These are phyloP conservation scores for Diarsia mendica DNA, from an alignment of 2,888 invertebrate species.

Conservation along the genomic window DNA sequence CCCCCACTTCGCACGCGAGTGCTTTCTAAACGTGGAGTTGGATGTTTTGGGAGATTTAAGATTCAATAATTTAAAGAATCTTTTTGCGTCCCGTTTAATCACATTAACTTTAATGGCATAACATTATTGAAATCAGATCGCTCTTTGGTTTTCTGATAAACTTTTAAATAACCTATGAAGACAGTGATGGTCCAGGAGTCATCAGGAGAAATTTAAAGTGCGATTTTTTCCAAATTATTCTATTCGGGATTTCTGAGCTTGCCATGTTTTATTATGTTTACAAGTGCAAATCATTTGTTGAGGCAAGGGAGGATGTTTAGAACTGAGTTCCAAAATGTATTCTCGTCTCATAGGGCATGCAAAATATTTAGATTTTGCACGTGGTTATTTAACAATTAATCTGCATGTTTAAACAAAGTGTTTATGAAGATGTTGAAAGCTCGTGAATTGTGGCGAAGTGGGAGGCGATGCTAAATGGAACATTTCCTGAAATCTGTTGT, in stretches of 20 bases:
- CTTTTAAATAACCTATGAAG: background rate
- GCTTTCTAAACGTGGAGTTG: slow-evolving; percentile 77
- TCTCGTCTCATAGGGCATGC: slow-evolving; percentile 24
- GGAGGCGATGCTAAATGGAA: slow-evolving; percentile 77
- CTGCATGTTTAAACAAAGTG: slow-evolving; percentile 68
- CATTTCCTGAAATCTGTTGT: slow-evolving; percentile 83
- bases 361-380: slow-evolving; percentile 49
- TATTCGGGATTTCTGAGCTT: background rate
- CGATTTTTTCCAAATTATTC: slow-evolving; percentile 10
- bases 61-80: slow-evolving; percentile 63
- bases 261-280: background rate
- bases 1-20: slow-evolving; percentile 73
- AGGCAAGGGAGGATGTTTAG: background rate
- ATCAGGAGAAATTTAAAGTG: background rate
- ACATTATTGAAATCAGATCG: background rate
- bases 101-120: background rate
- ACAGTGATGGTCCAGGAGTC: background rate
- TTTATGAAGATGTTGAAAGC: slow-evolving; percentile 74
- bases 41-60: slow-evolving; percentile 71
- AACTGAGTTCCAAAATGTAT: slow-evolving; percentile 31
- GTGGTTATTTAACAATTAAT: slow-evolving; percentile 68
- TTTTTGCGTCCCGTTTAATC: slow-evolving; percentile 17
- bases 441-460: slow-evolving; percentile 68
- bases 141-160: background rate
- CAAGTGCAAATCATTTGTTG: background rate